Base-by-base conservation (phyloP, 2,113 vertebrate genomes). In the Hemiprocne comata region DNA sequence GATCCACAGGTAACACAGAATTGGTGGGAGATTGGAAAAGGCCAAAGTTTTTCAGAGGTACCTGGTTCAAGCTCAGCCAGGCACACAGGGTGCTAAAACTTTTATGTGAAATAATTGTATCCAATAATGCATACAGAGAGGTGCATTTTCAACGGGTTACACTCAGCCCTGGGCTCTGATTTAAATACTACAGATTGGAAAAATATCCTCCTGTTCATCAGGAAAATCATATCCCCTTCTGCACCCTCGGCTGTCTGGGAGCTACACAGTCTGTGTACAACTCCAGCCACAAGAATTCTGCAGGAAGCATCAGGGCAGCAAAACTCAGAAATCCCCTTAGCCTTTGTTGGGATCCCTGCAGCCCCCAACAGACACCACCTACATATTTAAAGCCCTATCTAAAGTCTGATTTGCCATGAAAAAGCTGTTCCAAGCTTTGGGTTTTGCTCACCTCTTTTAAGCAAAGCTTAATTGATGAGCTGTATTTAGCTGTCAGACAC, bases 391-490 rank as follows among this genome's bases (percentile, higher is more conserved):
- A 85, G 10, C 40, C 21, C 71, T 38, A 7, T 1, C 19, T 25
- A 2, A 71, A 8, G 6, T 1, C 33, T 34, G 44, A 26, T 87
- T 54, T 87, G 72, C 44, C 62, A 61, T 8, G 13, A 28, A n/a
- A 12, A 72, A 85, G 11, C 11, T 4, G 6, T 48, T 44, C 79
- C 31, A 38, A 38, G 24, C 14, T 31, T 12, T 9, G 54, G 17
- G 75, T 14, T 2, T 4, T 46, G 21, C 51, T 79, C 51, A 16
- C 19, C 36, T 79, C 33, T 51, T 82, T 25, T 5, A 75, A 67
- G 15, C 44, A 17, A 16, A 0, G 3, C 8, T 20, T 24, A 28
- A 0, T 4, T 2, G 48, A 31, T 0, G 7, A 51, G 38, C 34
- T 40, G 18, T 10, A 12, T 1, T 73, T 25, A n/a, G 42, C 50